These are phyloP conservation scores for Priapulus caudatus DNA, from an alignment of 2,888 invertebrate genomes.

Conservation along the genomic window DNA sequence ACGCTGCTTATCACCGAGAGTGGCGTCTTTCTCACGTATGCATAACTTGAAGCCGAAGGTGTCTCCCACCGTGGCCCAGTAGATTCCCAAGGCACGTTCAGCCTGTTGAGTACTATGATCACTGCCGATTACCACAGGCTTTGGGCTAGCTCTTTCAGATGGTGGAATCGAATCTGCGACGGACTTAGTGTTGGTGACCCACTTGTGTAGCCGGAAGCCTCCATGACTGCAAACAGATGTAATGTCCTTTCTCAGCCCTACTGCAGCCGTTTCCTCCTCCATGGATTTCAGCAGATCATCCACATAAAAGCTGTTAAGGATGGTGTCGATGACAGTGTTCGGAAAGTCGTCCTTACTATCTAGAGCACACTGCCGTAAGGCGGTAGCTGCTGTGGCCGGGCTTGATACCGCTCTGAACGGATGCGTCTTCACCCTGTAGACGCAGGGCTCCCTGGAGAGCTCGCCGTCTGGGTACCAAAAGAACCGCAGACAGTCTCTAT, in stretches of 20 bases:
- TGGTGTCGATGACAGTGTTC: neutral
- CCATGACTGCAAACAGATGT: conserved; percentile 6
- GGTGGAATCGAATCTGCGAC: neutral
- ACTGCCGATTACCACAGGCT: too few species aligned
- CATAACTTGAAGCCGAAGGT: conserved; percentile 16
- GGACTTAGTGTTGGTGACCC: conserved; percentile 5
- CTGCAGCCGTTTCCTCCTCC: neutral
- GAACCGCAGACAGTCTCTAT: too few species aligned
- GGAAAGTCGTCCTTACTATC: neutral
- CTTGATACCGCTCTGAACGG: too few species aligned
- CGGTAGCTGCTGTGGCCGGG: too few species aligned
- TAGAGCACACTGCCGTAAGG: neutral
- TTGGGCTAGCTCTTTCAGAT: neutral
- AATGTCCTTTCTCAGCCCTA: neutral
- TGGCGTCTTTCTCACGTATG: conserved; percentile 16
- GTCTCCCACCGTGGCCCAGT: conserved; percentile 17
- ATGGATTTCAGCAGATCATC: conserved; percentile 16
- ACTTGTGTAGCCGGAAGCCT: conserved; percentile 13
- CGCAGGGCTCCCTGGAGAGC: too few species aligned
- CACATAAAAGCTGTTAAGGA: conserved; percentile 15
- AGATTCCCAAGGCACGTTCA: conserved; percentile 16
- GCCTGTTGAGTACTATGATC: neutral
- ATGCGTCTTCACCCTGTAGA: too few species aligned
- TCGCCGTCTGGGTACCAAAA: too few species aligned
- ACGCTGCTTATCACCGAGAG: conserved; percentile 19